Conservation (phyloP, 2,797 vertebrate species). For the Onychomys arenicola region DNA sequence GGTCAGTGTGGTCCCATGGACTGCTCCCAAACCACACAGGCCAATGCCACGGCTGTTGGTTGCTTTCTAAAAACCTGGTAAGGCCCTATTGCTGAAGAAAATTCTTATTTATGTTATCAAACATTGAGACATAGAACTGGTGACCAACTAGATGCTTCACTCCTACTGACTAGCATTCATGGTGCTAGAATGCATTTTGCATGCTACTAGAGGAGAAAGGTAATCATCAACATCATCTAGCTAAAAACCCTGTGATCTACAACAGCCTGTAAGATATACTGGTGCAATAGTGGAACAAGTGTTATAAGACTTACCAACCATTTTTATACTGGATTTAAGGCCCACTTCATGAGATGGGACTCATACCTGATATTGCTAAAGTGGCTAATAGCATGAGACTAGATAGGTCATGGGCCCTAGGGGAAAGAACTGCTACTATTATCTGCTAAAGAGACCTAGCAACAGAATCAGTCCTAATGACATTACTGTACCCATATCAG, state of each 20-base stretch:
- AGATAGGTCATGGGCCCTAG: not conserved
- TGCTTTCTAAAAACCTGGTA: not conserved
- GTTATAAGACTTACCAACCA: not conserved
- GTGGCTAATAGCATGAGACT: not conserved
- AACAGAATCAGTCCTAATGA: not conserved
- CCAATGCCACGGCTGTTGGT: not conserved
- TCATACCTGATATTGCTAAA: not conserved
- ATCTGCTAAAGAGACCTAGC: not conserved
- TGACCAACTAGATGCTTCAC: not conserved
- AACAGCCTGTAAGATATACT: not conserved
- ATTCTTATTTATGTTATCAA: not conserved
- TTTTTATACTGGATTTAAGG: not conserved
- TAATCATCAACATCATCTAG: not conserved
- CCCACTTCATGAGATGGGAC: not conserved
- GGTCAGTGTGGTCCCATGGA: not conserved
- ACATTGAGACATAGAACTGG: not conserved
- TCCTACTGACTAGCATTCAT: not conserved
- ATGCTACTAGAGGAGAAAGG: not conserved
- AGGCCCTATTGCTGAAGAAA: not conserved
- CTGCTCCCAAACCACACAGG: no score
- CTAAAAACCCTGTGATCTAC: not conserved
- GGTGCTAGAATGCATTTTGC: not conserved
- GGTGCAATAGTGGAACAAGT: not conserved
- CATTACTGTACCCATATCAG: not conserved
- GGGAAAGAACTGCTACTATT: not conserved